Base-by-base conservation (phyloP, 2,113 vertebrate species). In the Mustelus asterias region DNA sequence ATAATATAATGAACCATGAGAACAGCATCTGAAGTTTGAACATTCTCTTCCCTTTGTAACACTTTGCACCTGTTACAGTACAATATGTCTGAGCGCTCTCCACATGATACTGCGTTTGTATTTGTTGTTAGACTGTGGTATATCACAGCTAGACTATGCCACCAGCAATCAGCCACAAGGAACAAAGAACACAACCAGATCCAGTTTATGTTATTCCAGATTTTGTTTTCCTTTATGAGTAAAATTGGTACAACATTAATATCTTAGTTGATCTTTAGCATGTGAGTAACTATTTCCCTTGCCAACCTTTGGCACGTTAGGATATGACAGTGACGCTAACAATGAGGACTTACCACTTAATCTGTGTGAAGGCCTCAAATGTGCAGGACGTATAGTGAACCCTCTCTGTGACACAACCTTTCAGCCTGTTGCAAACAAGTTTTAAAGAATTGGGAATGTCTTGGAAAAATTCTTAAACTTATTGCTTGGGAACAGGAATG, bases 141-240 rank as follows among this genome's bases (percentile, higher is more conserved):
- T 60, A n/a, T 92, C 29, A 92, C 58, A 92, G 44, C 44, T 54
- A 22, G 58, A 33, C 29, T n/a, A 92, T 0, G 33, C 4, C 54
- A 63, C 5, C 88, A 92, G 88, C 13, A 10, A 54, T 48, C 44
- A 48, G 83, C 20, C 20, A n/a, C 83, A 86, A 86, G 41, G 44
- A 92, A 63, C 58, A 92, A 92, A 60, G 29, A 92, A 92, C 5
- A 60, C 54, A 63, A 60, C 26, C 58, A 60, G 14, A n/a, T 92
- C 33, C 88, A 92, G 88, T 63, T 90, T 63, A 92, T 60, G 33
- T 60, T 92, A 92, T 92, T 63, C 88, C 88, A 63, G 88, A 92
- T 24, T 54, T 94, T 70, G 41, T 37, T 37, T 41, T 94, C 69
- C 60, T 94, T 92, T 69, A 65, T 94, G n/a, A 44, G 37, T 94